Evolutionary conservation across 1,140 invertebrate species (phyloP).

Genomic region (Lasioglossum baleicum): DNA sequence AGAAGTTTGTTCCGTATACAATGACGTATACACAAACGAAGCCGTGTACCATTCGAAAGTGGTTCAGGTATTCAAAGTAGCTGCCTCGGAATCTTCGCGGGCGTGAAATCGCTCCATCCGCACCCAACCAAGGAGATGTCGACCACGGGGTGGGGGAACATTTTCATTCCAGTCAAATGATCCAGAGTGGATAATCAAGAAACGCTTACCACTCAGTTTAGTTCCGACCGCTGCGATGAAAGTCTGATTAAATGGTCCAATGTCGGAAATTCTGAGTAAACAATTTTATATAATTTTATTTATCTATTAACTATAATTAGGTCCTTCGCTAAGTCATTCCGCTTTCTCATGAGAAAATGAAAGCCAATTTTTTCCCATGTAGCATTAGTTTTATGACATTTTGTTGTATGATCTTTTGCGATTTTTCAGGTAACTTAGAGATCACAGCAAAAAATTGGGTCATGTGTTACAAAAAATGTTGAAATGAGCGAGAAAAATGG

Average conservation of each 20-base stretch:
- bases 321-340: too few relatives aligned
- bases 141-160: slow-evolving; percentile 67
- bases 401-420: too few relatives aligned
- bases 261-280: too few relatives aligned
- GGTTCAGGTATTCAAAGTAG: slow-evolving; percentile 6
- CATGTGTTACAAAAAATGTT: too few relatives aligned
- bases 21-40: slow-evolving; percentile 29
- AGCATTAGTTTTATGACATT: too few relatives aligned
- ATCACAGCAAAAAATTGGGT: too few relatives aligned
- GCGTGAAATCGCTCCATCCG: background rate
- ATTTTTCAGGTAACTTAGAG: too few relatives aligned
- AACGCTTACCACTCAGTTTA: slow-evolving; percentile 63
- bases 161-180: slow-evolving; percentile 76
- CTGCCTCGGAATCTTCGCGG: background rate
- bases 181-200: slow-evolving; percentile 74
- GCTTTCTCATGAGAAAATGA: too few relatives aligned
- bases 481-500: too few relatives aligned
- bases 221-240: slow-evolving; percentile 21
- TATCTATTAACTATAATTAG: too few relatives aligned
- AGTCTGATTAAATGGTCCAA: background rate
- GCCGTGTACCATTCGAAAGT: slow-evolving; percentile 34
- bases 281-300: too few relatives aligned
- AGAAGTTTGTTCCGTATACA: slow-evolving; percentile 73
- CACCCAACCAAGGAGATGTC: slow-evolving; percentile 39
- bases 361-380: too few relatives aligned